Conservation (phyloP, 2,888 invertebrate genomes). For the Tiphia femorata region DNA sequence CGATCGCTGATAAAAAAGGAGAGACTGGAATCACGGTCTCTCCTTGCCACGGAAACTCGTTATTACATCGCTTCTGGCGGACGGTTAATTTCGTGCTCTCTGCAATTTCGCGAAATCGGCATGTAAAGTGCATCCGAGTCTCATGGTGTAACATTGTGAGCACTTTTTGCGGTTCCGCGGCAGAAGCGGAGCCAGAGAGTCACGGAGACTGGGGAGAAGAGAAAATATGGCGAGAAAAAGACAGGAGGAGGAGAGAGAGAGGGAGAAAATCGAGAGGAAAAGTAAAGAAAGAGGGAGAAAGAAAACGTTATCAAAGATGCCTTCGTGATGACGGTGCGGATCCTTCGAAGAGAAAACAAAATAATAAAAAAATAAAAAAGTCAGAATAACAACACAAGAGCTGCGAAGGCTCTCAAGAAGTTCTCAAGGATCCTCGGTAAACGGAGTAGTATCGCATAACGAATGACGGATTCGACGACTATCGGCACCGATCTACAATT, state of each 20-base stretch:
- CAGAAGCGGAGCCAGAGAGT: slow-evolving; percentile 11
- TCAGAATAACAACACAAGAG: not conserved
- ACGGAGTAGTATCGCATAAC: slow-evolving; percentile 20
- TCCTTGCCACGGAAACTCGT: slow-evolving; percentile 31
- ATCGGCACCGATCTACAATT: not conserved
- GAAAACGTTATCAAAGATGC: no score
- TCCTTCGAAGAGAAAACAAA: no score
- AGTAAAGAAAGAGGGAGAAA: no score
- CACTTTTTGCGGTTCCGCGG: slow-evolving; percentile 19
- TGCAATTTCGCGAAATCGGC: slow-evolving; percentile 37
- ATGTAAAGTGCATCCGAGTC: slow-evolving; percentile 26
- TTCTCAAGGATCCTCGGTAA: slow-evolving; percentile 16
- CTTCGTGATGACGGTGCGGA: no score
- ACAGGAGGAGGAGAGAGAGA: not conserved
- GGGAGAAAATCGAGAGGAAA: no score
- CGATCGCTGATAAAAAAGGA: slow-evolving; percentile 8
- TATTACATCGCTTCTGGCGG: slow-evolving; percentile 21
- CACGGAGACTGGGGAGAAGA: slow-evolving; percentile 2
- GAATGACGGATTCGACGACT: not conserved
- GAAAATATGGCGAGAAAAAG: not conserved
- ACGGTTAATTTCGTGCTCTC: slow-evolving; percentile 29
- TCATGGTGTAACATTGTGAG: slow-evolving; percentile 14
- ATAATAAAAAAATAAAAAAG: not conserved
- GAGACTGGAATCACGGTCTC: slow-evolving; percentile 23
- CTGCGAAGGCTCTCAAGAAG: slow-evolving; percentile 6